Conservation (phyloP, 2,113 vertebrate species). For the Marcusenius ussheri region DNA sequence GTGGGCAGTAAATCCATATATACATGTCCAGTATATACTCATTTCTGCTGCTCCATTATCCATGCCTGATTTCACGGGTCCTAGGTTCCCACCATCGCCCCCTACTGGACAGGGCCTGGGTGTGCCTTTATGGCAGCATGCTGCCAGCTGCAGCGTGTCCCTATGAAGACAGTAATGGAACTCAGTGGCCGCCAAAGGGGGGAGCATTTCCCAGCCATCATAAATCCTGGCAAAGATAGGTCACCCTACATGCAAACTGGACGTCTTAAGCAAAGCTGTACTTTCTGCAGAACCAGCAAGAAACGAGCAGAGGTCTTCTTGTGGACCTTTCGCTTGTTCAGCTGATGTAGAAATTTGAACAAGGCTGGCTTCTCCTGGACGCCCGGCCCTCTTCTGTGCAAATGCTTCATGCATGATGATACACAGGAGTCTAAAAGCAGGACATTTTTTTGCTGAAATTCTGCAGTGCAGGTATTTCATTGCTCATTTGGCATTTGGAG, state of each 20-base stretch:
- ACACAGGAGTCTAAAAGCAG: background rate
- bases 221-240: background rate
- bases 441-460: background rate
- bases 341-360: background rate
- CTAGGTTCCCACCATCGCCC: background rate
- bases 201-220: background rate
- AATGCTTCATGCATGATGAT: background rate
- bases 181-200: background rate
- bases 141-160: conserved; percentile 20
- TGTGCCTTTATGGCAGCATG: background rate
- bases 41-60: background rate
- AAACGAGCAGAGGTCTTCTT: background rate
- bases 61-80: background rate
- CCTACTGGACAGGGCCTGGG: background rate
- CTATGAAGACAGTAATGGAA: background rate
- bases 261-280: background rate
- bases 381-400: background rate
- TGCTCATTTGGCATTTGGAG: background rate
- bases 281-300: background rate
- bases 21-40: background rate
- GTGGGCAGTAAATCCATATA: background rate
- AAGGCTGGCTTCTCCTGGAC: background rate
- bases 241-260: background rate
- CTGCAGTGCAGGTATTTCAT: background rate
- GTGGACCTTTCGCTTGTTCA: background rate